Conservation (phyloP, 2,888 invertebrate genomes). For the Muschampia staudingeri region DNA sequence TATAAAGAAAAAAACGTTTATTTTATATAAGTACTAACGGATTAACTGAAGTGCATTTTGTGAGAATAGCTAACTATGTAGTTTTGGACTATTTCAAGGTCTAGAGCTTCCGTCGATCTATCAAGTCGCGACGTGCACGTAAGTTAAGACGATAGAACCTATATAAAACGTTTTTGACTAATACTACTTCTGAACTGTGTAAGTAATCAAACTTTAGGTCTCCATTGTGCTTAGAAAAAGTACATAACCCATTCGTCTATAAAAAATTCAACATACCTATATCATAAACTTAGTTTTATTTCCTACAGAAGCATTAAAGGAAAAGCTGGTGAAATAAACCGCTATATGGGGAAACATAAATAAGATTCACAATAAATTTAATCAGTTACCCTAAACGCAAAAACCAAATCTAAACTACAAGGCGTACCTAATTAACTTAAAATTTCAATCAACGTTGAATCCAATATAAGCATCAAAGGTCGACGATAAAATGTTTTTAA, state of each 20-base stretch:
- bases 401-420: constrained; percentile 47
- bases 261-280: neutral
- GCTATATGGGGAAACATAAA: constrained; percentile 35
- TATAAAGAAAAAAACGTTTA: no score
- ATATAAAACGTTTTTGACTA: no score
- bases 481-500: constrained; percentile 77
- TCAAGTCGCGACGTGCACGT: no score
- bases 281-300: neutral
- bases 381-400: constrained; percentile 37
- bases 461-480: constrained; percentile 62
- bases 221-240: no score
- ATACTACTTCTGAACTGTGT: no score
- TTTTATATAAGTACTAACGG: no score
- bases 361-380: constrained; percentile 32
- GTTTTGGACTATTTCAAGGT: no score
- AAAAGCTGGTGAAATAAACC: constrained; percentile 10
- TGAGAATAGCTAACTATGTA: no score
- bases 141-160: no score
- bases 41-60: no score
- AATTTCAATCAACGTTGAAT: constrained; percentile 59
- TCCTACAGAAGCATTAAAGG: neutral
- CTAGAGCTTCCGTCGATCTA: no score
- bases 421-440: constrained; percentile 46
- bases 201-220: no score
- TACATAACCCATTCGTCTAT: neutral